phyloP scores from a whole-genome alignment of 2,113 vertebrate species.

The Oceanites oceanicus region DNA sequence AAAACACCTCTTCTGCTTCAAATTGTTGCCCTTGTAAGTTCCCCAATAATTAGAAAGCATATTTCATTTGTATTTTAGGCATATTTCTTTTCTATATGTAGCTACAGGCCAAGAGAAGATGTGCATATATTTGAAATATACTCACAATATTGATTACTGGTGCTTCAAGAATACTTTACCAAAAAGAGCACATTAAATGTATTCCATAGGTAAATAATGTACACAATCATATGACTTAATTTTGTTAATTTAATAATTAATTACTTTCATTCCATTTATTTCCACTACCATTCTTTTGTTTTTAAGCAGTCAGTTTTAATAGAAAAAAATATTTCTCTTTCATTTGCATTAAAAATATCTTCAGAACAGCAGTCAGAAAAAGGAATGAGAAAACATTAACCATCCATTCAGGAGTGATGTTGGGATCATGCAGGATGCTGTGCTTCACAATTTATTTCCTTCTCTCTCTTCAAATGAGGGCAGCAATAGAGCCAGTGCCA shows the following conservation, averaged over 20 bases:
- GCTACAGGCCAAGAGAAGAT: not conserved
- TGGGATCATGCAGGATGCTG: not conserved
- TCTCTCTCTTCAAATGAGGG: not conserved
- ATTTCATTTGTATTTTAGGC: not conserved
- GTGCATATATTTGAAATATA: not conserved
- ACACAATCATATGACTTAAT: not conserved
- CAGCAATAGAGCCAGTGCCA: accelerated
- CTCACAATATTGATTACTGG: not conserved
- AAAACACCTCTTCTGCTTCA: not conserved
- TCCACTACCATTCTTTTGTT: not conserved
- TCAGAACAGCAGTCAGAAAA: not conserved
- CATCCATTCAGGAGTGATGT: accelerated
- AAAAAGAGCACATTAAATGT: not conserved
- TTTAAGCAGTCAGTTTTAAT: not conserved
- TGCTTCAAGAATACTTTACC: not conserved
- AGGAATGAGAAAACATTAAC: not conserved
- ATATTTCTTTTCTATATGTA: constrained; percentile 46
- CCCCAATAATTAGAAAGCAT: not conserved
- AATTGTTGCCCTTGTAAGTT: not conserved
- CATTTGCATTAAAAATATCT: not conserved
- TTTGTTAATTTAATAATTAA: constrained; percentile 30
- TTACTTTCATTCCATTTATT: not conserved
- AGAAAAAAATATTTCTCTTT: not conserved
- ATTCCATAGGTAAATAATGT: constrained; percentile 36
- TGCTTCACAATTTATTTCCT: not conserved